These are phyloP conservation scores for Hyperoodon ampullatus DNA, from an alignment of 2,113 vertebrate genomes.

Conservation along the genomic window DNA sequence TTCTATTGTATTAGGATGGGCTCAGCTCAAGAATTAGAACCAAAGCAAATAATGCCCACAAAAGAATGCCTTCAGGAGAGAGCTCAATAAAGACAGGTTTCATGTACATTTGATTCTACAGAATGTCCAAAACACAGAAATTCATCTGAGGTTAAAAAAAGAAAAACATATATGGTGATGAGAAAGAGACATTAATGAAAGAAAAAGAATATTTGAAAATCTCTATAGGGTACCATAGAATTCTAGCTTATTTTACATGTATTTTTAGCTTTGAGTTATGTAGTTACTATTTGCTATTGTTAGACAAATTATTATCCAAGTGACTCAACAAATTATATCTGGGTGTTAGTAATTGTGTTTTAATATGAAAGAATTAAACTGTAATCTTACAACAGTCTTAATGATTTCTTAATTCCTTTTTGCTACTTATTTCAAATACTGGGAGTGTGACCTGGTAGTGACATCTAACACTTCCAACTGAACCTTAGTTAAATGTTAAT, in stretches of 20 bases:
- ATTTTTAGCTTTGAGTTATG: constrained; percentile 52
- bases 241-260: constrained; percentile 1
- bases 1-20: not conserved
- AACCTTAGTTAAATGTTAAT: constrained; percentile 82
- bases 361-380: constrained; percentile 74
- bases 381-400: constrained; percentile 62
- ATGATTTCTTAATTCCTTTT: constrained; percentile 80
- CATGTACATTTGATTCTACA: not conserved
- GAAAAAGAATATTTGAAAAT: constrained; percentile 29
- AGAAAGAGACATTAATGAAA: constrained; percentile 17
- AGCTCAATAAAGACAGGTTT: not conserved
- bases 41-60: constrained; percentile 7
- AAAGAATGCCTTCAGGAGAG: not conserved
- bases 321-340: constrained; percentile 70
- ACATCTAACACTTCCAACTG: constrained; percentile 78
- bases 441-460: constrained; percentile 78
- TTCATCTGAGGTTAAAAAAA: not conserved
- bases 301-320: constrained; percentile 59
- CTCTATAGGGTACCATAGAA: not conserved
- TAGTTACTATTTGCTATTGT: constrained; percentile 62
- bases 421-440: constrained; percentile 79
- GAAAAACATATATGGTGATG: not conserved
- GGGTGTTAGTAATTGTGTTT: constrained; percentile 73
- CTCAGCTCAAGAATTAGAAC: constrained; percentile 4
- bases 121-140: not conserved